Conservation (phyloP, 1,140 invertebrate genomes). For the Ylistrum balloti region DNA sequence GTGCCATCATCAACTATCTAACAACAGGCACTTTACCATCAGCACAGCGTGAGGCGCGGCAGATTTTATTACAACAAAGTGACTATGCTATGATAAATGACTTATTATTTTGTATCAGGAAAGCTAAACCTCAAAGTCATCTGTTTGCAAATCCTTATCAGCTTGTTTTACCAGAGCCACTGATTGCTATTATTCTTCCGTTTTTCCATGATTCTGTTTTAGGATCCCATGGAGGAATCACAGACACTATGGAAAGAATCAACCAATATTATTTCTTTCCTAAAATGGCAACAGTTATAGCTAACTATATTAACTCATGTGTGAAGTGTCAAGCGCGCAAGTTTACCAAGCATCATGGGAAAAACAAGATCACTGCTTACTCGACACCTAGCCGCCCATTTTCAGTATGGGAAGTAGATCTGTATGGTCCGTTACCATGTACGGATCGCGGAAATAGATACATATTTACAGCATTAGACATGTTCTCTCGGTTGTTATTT, state of each 20-base stretch:
- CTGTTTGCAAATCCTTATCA: constrained; percentile 43
- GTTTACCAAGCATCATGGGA: constrained; percentile 36
- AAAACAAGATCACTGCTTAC: constrained; percentile 37
- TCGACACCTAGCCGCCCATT: constrained; percentile 45
- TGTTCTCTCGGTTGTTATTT: constrained; percentile 47
- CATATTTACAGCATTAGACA: constrained; percentile 49
- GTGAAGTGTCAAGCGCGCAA: constrained; percentile 47
- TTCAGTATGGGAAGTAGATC: constrained; percentile 51
- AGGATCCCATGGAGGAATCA: constrained; percentile 51
- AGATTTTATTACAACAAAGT: background rate
- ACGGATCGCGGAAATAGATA: constrained; percentile 25
- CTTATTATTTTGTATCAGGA: constrained; percentile 46
- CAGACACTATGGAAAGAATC: constrained; percentile 45
- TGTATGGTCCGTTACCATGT: constrained; percentile 46
- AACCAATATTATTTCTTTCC: constrained; percentile 50
- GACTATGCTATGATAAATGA: constrained; percentile 43
- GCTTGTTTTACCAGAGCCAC: constrained; percentile 41
- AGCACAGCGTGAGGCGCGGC: constrained; percentile 31
- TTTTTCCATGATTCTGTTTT: constrained; percentile 53
- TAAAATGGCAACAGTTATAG: background rate
- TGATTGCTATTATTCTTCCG: constrained; percentile 23
- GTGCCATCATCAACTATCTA: background rate
- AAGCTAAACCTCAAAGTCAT: background rate
- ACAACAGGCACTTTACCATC: background rate
- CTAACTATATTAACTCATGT: constrained; percentile 54